Percentiles rank a stretch among this genome's conserved stretches.
These are phyloP conservation scores for Homarus americanus DNA, from an alignment of 1,140 invertebrate genomes.

Conservation along the genomic window DNA sequence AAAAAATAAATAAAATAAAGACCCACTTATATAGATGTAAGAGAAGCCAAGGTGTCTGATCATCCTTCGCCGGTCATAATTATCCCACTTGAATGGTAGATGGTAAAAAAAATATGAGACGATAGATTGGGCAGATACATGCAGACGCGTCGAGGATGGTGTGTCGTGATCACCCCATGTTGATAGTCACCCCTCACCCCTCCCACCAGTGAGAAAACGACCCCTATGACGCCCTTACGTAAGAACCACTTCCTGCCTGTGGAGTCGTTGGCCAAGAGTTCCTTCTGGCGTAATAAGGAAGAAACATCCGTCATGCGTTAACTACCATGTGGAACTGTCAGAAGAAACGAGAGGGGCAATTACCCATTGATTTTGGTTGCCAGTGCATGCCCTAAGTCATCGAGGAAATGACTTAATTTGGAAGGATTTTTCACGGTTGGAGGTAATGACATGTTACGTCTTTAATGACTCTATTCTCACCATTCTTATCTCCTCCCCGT, in stretches of 20 bases:
- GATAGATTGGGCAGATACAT: constrained; percentile 12
- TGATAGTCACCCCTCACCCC: background rate
- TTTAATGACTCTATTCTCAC: constrained; percentile 27
- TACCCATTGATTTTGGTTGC: constrained; percentile 38
- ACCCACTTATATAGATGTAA: too few relatives aligned
- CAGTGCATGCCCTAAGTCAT: constrained; percentile 22
- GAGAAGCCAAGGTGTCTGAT: too few relatives aligned
- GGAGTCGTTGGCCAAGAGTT: too few relatives aligned
- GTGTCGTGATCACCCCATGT: background rate
- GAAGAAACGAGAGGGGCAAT: constrained; percentile 20
- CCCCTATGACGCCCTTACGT: background rate
- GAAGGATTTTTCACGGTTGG: background rate
- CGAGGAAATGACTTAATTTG: constrained; percentile 45
- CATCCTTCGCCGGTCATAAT: background rate
- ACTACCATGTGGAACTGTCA: constrained; percentile 24
- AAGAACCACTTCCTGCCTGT: background rate
- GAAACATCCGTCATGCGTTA: constrained; percentile 27
- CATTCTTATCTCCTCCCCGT: background rate
- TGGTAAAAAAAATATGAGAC: background rate
- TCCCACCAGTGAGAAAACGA: background rate
- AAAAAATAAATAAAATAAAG: too few relatives aligned
- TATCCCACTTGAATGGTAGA: constrained; percentile 14
- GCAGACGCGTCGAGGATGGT: constrained; percentile 10
- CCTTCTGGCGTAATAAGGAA: background rate
- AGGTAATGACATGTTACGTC: constrained; percentile 22